A percentile compares a stretch with the other conserved stretches of the same genome.
phyloP scores from a whole-genome alignment of 1,140 invertebrate genomes.

The Potamilus streckersoni region DNA sequence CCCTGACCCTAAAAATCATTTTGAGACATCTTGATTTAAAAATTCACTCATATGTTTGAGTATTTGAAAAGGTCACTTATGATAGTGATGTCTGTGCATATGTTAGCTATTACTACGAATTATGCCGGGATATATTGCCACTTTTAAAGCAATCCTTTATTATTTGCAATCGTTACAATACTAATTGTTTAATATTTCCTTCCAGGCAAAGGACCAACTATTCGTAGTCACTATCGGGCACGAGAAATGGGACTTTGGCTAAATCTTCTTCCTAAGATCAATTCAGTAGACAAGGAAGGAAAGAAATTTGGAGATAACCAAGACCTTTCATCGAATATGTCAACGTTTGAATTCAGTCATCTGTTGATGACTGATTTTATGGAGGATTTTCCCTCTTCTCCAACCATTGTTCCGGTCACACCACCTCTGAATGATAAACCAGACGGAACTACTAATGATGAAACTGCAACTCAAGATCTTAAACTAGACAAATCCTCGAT shows the following conservation, averaged over 20 bases:
- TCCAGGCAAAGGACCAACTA: slow-evolving; percentile 29
- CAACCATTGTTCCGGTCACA: slow-evolving; percentile 41
- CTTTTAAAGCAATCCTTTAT: too few species aligned
- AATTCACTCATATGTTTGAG: too few species aligned
- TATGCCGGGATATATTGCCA: too few species aligned
- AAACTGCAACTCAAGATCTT: slow-evolving; percentile 3
- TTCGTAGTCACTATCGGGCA: slow-evolving; percentile 94
- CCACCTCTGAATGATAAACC: slow-evolving; percentile 19
- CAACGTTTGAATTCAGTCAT: slow-evolving; percentile 55
- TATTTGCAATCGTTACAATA: too few species aligned
- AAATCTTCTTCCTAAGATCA: slow-evolving; percentile 93
- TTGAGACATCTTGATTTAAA: too few species aligned
- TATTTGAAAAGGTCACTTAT: too few species aligned
- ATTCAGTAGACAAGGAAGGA: slow-evolving; percentile 80
- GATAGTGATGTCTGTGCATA: too few species aligned
- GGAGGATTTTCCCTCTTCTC: slow-evolving; percentile 61
- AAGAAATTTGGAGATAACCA: slow-evolving; percentile 83
- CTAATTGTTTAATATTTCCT: too few species aligned
- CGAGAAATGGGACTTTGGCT: slow-evolving; percentile 97
- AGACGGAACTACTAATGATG: neutral
- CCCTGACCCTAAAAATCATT: too few species aligned
- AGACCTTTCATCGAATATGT: slow-evolving; percentile 71
- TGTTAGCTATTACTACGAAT: too few species aligned
- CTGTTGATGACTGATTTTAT: slow-evolving; percentile 50
- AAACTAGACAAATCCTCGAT: slow-evolving; percentile 29